Percentiles rank a stretch among this genome's conserved stretches.
phyloP scores from a whole-genome alignment of 1,140 invertebrate species.

The Drosophila tani region DNA sequence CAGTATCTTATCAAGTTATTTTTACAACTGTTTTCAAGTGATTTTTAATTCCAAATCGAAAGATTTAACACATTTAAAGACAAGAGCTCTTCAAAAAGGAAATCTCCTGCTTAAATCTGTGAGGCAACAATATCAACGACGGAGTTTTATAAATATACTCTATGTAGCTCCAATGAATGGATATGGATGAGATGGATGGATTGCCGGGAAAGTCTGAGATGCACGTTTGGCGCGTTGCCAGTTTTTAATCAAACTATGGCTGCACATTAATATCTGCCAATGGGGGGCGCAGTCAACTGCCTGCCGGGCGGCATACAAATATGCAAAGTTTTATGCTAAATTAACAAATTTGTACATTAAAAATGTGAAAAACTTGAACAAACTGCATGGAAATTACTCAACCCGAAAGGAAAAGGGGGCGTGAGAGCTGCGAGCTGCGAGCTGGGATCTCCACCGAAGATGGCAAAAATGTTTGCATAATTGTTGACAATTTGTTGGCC shows the following conservation, averaged over 20 bases:
- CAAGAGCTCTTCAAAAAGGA: conserved; percentile 4
- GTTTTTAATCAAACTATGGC: conserved; percentile 82
- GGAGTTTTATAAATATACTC: conserved; percentile 33
- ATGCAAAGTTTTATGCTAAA: conserved; percentile 84
- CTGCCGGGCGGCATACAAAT: conserved; percentile 59
- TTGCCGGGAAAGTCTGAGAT: conserved; percentile 60
- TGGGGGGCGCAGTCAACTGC: conserved; percentile 43
- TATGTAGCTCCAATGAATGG: conserved; percentile 53
- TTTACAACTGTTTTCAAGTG: neutral
- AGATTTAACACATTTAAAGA: conserved; percentile 2
- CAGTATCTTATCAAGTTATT: neutral
- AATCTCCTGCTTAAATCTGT: conserved; percentile 11
- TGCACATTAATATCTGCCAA: conserved; percentile 80
- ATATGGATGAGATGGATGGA: conserved; percentile 72
- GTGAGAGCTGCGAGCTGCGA: neutral
- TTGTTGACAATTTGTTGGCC: conserved; percentile 78
- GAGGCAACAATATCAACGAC: conserved; percentile 11
- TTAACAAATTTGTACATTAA: conserved; percentile 85
- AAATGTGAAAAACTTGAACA: conserved; percentile 78
- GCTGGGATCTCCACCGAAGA: conserved; percentile 11
- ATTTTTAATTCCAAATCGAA: neutral
- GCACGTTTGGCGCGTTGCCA: conserved; percentile 64
- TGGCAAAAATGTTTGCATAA: conserved; percentile 80
- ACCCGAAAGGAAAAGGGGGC: conserved; percentile 18
- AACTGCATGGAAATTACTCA: conserved; percentile 82